A percentile compares a stretch with the other conserved stretches of the same genome.
phyloP scores from a whole-genome alignment of 2,888 invertebrate genomes.

The Ctena decussata region DNA sequence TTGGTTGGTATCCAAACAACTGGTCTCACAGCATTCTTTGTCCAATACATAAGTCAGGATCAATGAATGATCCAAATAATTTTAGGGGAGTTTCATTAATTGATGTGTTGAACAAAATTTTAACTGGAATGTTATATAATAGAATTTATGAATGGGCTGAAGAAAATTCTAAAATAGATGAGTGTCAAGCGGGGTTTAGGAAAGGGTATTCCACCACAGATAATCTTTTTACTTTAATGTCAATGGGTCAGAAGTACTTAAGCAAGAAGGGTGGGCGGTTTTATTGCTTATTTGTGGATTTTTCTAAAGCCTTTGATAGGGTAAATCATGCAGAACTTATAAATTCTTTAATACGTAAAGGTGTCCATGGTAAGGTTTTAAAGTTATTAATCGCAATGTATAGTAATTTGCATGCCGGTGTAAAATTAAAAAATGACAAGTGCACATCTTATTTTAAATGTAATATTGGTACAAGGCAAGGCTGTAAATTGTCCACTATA shows the following conservation, averaged over 20 bases:
- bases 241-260: background rate
- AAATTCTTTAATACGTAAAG: background rate
- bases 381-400: background rate
- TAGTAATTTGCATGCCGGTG: background rate
- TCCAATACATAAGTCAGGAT: background rate
- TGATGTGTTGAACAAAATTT: background rate
- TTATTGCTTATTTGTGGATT: background rate
- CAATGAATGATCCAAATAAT: background rate
- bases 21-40: background rate
- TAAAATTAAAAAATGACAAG: background rate
- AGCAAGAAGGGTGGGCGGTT: background rate
- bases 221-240: background rate
- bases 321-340: background rate
- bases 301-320: background rate
- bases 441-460: background rate
- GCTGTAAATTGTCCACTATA: background rate
- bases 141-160: background rate
- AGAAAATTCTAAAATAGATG: background rate
- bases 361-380: background rate
- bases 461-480: background rate
- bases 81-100: background rate
- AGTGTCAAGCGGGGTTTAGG: background rate
- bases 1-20: background rate
- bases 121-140: background rate
- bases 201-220: background rate